Evolutionary conservation across 2,888 invertebrate species (phyloP), one percentile per base, ranked within the genome.

Genomic region (Dorcus hopei): DNA sequence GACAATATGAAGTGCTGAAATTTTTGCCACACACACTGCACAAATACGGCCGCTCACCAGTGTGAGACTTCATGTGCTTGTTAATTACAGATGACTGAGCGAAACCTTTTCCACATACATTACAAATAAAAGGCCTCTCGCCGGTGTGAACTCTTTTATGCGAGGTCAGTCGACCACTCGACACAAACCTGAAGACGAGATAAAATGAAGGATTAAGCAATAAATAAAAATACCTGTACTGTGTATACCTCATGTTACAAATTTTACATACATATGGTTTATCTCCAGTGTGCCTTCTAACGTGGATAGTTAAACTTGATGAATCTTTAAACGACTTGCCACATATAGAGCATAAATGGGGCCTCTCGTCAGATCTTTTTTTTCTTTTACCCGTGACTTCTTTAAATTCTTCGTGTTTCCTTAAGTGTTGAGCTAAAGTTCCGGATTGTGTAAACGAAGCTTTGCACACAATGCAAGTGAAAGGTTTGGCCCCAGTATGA

Each of bases 271-370:
- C 23, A 61, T 70, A 72, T 9, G 70, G 72, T 58, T 69, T 73
- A 9, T 70, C 69, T 6, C 70, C 71, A 11, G 61, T 63, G 65
- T 73, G 74, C 52, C 72, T 61, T 52, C 70, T 65, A 14, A 71
- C 52, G 57, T 74, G 74, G 14, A 71, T 64, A 6, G 70, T 72
- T 58, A 73, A 66, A 53, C 68, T 70, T 9, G 67, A 68, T n/a
- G 68, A 69, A 57, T 70, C 68, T 50, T 68, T 69, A 49, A 73
- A 74, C 23, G 68, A 68, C 65, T 71, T 73, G 16, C 73, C 74
- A 65, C 74, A 74, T 8, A 68, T 67, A 19, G 68, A 66, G 61
- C 74, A 74, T 50, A 74, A 58, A 65, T 72, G 63, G 19, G 64
- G 62, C 42, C 61, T 68, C 7, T 63, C 57, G 45, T 62, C 61